Base-by-base conservation (phyloP, 2,113 vertebrate species). In the Brachypodius melanocephalos region DNA sequence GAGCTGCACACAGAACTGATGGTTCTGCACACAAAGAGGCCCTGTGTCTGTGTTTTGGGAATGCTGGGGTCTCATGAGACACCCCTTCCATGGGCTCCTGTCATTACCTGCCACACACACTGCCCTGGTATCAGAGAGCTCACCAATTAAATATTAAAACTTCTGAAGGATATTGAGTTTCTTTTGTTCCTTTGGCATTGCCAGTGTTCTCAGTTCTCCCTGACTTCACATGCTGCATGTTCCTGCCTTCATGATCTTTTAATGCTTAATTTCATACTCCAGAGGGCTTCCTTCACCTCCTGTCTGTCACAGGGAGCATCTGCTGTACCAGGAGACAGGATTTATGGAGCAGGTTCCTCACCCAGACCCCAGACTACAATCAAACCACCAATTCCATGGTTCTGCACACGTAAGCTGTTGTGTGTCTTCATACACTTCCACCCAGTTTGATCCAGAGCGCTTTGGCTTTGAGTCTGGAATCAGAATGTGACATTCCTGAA, bases 151-250 rank as follows among this genome's bases (percentile, higher is more conserved):
- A 95, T 85, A 96, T 96, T 94, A 88, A 96, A 78, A 52, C 3
- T 67, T 21, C 65, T 38, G 78, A 54, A 88, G 79, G 68, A 80
- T 83, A 95, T 95, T 77, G 34, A 29, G 61, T 95, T 96, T 95
- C 95, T 94, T 95, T 93, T 93, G 91, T 94, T 96, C 73, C 90
- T 96, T 51, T 84, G 68, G 59, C 72, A 90, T 38, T 7, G 18
- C 10, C 3, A 80, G 55, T 8, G 68, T 48, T 89, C 92, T 90
- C 81, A 71, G 8, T 55, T 89, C 75, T 73, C 88, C 75, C 82
- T 26, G 79, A 63, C 82, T 95, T 74, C 68, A 51, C 48, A 17
- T 57, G 40, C 61, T 84, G 57, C 85, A 71, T 89, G 72, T 61
- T 80, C n/a, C 25, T 20, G 31, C 45, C 88, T 95, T 83, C 71